Base-by-base conservation (phyloP, 64 coral and sea anemone genomes). In the Hydrozoanthus tunicans region DNA sequence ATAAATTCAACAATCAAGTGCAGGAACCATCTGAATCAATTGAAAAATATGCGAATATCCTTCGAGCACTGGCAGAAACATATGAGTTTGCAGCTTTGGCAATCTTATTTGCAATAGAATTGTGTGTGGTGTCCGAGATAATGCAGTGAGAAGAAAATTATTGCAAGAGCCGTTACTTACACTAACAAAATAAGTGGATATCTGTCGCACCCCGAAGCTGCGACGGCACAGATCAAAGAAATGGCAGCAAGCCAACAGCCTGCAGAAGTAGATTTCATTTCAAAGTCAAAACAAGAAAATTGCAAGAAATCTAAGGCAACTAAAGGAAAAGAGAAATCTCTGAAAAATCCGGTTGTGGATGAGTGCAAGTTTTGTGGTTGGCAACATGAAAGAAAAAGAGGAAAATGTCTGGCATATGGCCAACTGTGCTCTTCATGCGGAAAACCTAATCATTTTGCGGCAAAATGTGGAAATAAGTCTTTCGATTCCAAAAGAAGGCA, bases 361-460 rank as follows among this genome's bases (percentile, higher is more conserved):
- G 52, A 25, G 2, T 74, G 73, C 17, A 90, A 77, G 73, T 64
- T 90, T 53, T 77, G 55, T 90, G 73, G 72, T 52, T 55, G 73
- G 61, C 53, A 77, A 32, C 73, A 77, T 58, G 73, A 90, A 64
- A 75, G 86, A 13, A 77, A 65, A 59, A 90, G 12, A 78, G 72
- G 53, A 63, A 78, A 60, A 52, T 90, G 86, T 58, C 73, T 73
- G 12, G 62, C 86, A 68, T 90, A 26, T 61, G 23, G 23, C 56
- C 14, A 81, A 61, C 27, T 4, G 3, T 62, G 79, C 53, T 61
- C 56, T 9, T 27, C 7, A 26, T 81, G 79, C 61, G 79, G 58
- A 59, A 81, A 81, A 63, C 56, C 23, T 10, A 90, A 90, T 78
- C 88, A 90, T 64, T 90, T 90, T 25, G 73, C 73, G 15, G 88